Conservation (phyloP, 2,888 invertebrate species). For the Melieria crassipennis region DNA sequence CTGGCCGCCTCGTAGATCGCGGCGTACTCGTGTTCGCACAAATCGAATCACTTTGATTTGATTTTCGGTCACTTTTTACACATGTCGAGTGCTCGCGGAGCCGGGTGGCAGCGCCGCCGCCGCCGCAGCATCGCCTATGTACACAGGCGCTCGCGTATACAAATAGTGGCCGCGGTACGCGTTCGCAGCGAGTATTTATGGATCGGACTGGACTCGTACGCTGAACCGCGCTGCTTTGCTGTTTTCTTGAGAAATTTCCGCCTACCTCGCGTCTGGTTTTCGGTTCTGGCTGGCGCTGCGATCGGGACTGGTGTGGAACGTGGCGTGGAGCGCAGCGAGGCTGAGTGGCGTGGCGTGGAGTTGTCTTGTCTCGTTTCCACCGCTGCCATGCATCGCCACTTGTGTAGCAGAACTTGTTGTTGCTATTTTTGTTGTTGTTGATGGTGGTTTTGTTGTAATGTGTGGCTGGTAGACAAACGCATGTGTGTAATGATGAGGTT, state of each 20-base stretch:
- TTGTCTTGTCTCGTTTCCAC: too few relatives aligned
- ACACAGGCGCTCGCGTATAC: too few relatives aligned
- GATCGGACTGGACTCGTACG: too few relatives aligned
- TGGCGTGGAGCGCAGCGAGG: too few relatives aligned
- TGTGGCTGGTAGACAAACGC: background rate
- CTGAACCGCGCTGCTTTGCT: too few relatives aligned
- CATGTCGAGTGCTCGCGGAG: background rate
- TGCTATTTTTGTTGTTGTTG: slow-evolving; percentile 9
- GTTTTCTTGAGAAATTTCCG: slow-evolving; percentile 20
- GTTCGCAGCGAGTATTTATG: too few relatives aligned
- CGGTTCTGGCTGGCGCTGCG: too few relatives aligned
- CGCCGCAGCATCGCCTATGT: too few relatives aligned
- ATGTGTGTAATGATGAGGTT: slow-evolving; percentile 22
- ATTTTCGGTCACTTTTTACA: slow-evolving; percentile 15
- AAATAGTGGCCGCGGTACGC: too few relatives aligned
- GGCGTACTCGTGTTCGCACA: background rate
- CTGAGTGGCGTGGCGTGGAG: too few relatives aligned
- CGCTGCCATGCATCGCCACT: background rate
- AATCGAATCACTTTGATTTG: slow-evolving; percentile 18
- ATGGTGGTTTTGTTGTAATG: background rate
- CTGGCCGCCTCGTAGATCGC: background rate
- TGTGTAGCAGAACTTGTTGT: slow-evolving; percentile 15
- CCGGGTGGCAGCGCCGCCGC: too few relatives aligned
- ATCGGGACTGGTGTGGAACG: too few relatives aligned
- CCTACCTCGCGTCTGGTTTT: slow-evolving; percentile 4